Percentiles rank a stretch among this genome's conserved stretches.
Conservation (phyloP, 2,888 invertebrate genomes). For the Xestia rhomboidea region DNA sequence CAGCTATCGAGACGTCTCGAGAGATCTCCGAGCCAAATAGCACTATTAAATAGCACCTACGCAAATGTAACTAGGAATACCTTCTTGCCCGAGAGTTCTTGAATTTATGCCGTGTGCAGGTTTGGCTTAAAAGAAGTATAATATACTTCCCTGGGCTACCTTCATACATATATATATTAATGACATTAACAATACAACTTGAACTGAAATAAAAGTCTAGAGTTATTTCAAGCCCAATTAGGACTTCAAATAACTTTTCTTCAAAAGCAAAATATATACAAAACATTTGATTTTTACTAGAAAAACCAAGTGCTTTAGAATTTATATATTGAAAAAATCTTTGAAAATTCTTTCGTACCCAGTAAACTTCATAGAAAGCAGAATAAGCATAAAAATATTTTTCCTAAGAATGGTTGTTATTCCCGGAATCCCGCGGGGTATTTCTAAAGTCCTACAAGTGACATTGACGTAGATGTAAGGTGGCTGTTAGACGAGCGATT, state of each 20-base stretch:
- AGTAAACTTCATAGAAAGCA: not conserved
- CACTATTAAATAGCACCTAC: conserved; percentile 21
- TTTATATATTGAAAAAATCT: not conserved
- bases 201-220: not conserved
- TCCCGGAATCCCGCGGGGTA: conserved; percentile 14
- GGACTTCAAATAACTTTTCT: not conserved
- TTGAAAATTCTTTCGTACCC: not conserved
- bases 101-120: not conserved
- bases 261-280: not conserved
- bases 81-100: not conserved
- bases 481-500: conserved; percentile 43
- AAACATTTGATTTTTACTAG: not conserved
- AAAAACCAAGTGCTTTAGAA: not conserved
- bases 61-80: not conserved
- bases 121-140: not conserved
- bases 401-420: not conserved
- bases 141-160: too few relatives aligned
- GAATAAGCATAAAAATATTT: not conserved
- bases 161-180: not conserved
- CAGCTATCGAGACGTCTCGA: conserved; percentile 19
- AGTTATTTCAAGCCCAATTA: not conserved
- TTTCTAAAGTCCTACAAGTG: not conserved
- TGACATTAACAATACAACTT: not conserved
- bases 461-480: conserved; percentile 35
- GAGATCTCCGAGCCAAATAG: conserved; percentile 8